Percentiles rank a stretch among this genome's conserved stretches.
Conservation (phyloP, 2,797 vertebrate species). For the Pipistrellus pygmaeus region DNA sequence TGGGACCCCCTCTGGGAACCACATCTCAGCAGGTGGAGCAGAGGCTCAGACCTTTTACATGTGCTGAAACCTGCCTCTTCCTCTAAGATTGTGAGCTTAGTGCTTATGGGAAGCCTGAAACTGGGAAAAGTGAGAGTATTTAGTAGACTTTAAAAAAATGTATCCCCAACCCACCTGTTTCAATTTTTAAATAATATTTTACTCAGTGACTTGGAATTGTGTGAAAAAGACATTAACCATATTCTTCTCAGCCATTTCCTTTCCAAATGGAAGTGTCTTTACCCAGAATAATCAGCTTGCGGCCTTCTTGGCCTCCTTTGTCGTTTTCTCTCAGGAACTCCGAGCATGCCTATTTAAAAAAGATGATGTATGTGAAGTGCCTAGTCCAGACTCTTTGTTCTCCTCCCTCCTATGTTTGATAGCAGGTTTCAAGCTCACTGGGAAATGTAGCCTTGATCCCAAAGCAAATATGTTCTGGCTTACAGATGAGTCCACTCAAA, state of each 20-base stretch:
- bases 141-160: background rate
- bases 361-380: background rate
- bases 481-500: conserved; percentile 60
- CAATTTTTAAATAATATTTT: conserved; percentile 17
- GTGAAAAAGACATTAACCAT: background rate
- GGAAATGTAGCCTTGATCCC: conserved; percentile 78
- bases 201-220: background rate
- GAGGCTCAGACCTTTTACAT: background rate
- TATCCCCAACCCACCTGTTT: background rate
- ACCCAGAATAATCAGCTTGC: background rate
- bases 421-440: conserved; percentile 73
- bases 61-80: background rate
- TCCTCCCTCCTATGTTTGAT: conserved; percentile 32
- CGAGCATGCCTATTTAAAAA: background rate
- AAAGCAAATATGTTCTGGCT: conserved; percentile 74
- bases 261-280: conserved; percentile 24
- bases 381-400: background rate
- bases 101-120: conserved; percentile 25
- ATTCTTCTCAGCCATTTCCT: conserved; percentile 31
- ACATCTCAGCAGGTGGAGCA: background rate
- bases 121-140: background rate
- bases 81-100: background rate
- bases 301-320: background rate
- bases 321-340: background rate
- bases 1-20: background rate